Evolutionary conservation across 2,797 vertebrate genomes (phyloP), one percentile per base, ranked within the genome.

Genomic region (Danio jaintianensis): DNA sequence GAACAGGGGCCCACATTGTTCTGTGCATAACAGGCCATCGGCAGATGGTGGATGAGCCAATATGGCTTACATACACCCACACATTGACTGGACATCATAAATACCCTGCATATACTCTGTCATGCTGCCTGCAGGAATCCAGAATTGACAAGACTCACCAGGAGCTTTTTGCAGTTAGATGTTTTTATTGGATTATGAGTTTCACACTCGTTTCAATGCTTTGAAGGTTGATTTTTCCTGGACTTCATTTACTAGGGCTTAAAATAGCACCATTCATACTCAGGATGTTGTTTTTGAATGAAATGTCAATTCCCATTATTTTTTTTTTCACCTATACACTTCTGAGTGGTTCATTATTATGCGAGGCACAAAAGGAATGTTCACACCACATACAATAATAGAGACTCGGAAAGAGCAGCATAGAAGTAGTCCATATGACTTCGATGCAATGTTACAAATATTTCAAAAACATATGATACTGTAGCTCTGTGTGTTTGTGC

Each of bases 31-130:
- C 81, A 81, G 75, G 73, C 71, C 69, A 83, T 87, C 58, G 85
- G 83, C 87, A 89, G 89, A 90, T 89, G 88, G 83, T 79, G 85
- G 85, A 78, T 86, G 80, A 80, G 85, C 79, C 64, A 67, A 78
- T 78, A 67, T 78, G 66, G 55, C 53, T 62, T 67, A 43, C 38
- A 42, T 42, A 20, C 61, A 76, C 22, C 18, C 81, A 73, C 82
- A 69, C 22, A 20, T 47, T 63, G 40, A 38, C 72, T 52, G 22
- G 71, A 77, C 40, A 22, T 66, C 29, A 36, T 4, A 68, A 55
- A 59, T 47, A 38, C 52, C 40, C 43, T 64, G 12, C 47, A 47
- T 53, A 47, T 63, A 48, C 53, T 53, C 36, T 79, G 7, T 38
- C 61, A 47, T 36, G 36, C 55, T 13, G 53, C 13, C 56, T 71